Base-by-base conservation (phyloP, 2,888 invertebrate genomes). In the Ophion ventricosus region DNA sequence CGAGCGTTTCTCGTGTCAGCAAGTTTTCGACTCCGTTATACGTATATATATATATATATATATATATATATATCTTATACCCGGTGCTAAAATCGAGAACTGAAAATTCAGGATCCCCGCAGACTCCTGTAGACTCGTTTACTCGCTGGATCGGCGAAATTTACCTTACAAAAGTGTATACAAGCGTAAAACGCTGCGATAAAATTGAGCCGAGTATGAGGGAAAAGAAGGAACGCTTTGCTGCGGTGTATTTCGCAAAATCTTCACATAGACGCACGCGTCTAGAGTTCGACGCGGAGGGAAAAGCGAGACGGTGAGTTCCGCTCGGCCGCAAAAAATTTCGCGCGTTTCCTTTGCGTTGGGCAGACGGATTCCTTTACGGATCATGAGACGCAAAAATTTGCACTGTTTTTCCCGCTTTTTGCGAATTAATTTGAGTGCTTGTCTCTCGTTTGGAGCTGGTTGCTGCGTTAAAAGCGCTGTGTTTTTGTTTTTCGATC, bases 61-160 rank as follows among this genome's bases (percentile, higher is more conserved):
- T 11, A 17, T 17, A 43, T 43, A 14, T 10, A 43, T 43, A 14
- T 43, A 49, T 49, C 49, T 49, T 49, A 2, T 4, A 17, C 49
- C 49, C 26, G 63, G 54, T 59, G 64, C 35, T 20, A n/a, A 67
- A 77, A 73, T 67, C 54, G 76, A 40, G 66, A 26, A 74, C 69
- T 76, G 80, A 57, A 77, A 76, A 17, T 77, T 17, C 70, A 66
- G 14, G 72, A 76, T n/a, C 67, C 66, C 43, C 43, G 63, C 29
- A 43, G 26, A 76, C 80, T 76, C 79, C 69, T 79, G 72, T 83
- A 76, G 61, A 82, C 76, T 85, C 86, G 86, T 85, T 87, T 86
- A 80, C 78, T 61, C 83, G 81, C 80, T 79, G 77, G 78, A 80
- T 87, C 83, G 85, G 74, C 87, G 43, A 82, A 85, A 86, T 87